These are phyloP conservation scores for Brachirus orientalis DNA, from an alignment of 2,113 vertebrate species.

Conservation along the genomic window DNA sequence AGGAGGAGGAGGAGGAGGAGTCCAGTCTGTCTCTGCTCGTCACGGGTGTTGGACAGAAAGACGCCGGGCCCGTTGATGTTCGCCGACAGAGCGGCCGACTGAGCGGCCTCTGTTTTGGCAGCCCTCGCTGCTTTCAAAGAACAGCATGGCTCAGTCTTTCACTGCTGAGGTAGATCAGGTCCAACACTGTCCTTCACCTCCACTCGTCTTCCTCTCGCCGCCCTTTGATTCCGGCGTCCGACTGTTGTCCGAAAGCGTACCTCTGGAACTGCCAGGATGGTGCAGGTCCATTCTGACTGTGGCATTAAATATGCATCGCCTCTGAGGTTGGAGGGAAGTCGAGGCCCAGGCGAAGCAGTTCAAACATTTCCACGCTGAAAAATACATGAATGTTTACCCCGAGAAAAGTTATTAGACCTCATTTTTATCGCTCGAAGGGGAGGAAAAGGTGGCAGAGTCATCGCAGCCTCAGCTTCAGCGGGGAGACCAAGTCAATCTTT, in stretches of 20 bases:
- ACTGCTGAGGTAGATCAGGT: slow-evolving; percentile 2
- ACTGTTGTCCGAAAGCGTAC: too few relatives aligned
- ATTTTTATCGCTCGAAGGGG: not conserved
- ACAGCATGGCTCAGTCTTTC: not conserved
- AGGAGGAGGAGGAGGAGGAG: too few relatives aligned
- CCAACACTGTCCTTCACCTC: slow-evolving; percentile 57
- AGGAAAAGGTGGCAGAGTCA: not conserved
- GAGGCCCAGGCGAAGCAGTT: slow-evolving; percentile 20
- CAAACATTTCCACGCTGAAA: slow-evolving; percentile 38
- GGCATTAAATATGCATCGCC: slow-evolving; percentile 55
- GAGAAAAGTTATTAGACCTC: slow-evolving; percentile 19
- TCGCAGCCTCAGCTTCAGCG: not conserved
- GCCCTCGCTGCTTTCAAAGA: slow-evolving; percentile 42
- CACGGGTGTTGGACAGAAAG: slow-evolving; percentile 45
- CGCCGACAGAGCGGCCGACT: slow-evolving; percentile 57
- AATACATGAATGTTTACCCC: slow-evolving; percentile 33
- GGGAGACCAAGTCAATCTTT: not conserved
- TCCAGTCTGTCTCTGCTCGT: slow-evolving; percentile 15
- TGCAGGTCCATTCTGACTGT: slow-evolving; percentile 6
- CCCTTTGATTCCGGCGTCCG: slow-evolving; percentile 60
- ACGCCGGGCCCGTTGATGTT: slow-evolving; percentile 19
- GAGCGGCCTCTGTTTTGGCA: slow-evolving; percentile 54
- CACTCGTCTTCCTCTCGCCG: slow-evolving; percentile 23
- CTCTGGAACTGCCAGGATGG: slow-evolving; percentile 19
- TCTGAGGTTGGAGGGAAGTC: slow-evolving; percentile 48